Conservation (phyloP, 2,113 vertebrate species). For the Nesogale talazaci region DNA sequence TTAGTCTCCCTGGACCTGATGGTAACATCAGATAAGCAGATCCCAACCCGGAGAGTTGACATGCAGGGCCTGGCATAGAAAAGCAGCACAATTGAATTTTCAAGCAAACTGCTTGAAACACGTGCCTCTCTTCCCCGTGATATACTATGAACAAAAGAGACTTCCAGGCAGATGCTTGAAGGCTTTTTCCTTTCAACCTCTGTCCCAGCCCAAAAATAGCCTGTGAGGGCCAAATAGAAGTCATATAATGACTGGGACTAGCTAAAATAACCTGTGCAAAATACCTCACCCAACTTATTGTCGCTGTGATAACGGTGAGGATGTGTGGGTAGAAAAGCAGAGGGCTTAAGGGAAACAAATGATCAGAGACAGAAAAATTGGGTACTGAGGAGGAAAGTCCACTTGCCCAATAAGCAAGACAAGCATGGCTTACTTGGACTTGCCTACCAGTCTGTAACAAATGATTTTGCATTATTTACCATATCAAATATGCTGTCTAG, state of each 20-base stretch:
- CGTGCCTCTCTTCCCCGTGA: conserved; percentile 12
- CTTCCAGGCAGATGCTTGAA: conserved; percentile 55
- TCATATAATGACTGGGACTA: conserved; percentile 60
- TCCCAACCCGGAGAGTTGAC: conserved; percentile 58
- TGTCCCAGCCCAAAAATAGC: not conserved
- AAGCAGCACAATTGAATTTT: not conserved
- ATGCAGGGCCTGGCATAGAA: conserved; percentile 24
- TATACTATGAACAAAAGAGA: conserved; percentile 18
- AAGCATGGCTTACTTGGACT: too few relatives aligned
- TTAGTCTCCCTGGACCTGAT: not conserved
- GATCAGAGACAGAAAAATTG: not conserved
- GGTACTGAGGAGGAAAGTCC: too few relatives aligned
- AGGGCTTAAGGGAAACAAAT: not conserved
- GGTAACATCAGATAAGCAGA: conserved; percentile 4
- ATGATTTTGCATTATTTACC: not conserved
- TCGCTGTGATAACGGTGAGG: not conserved
- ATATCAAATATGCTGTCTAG: too few relatives aligned
- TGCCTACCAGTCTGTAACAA: too few relatives aligned
- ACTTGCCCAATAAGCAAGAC: too few relatives aligned
- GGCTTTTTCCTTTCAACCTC: not conserved
- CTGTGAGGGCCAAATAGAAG: conserved; percentile 47
- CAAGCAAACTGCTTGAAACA: conserved; percentile 56
- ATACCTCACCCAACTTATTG: not conserved
- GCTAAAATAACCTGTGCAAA: conserved; percentile 45
- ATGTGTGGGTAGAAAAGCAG: not conserved